Evolutionary conservation across 2,888 invertebrate genomes (phyloP), one percentile per base, ranked within the genome.

Genomic region (Dexiosoma caninum): DNA sequence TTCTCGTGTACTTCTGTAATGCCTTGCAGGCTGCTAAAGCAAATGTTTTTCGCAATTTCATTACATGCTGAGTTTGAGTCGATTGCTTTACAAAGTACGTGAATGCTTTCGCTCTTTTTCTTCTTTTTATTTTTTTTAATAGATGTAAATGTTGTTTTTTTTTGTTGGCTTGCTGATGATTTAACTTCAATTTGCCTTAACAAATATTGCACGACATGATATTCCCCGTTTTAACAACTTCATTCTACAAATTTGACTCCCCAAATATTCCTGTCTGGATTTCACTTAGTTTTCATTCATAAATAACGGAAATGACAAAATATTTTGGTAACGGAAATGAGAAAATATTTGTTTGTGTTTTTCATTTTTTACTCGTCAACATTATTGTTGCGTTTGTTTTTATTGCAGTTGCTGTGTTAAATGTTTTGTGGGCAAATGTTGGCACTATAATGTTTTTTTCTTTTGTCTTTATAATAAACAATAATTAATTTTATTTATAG

Each of bases 261-360:
- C 42, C 23, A n/a, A n/a, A 21, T 44, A 44, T 19, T 21, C 8
- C 32, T 23, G 66, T 42, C 32, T 75, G 40, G 16, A 10, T 46
- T 66, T 23, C 16, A 67, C 16, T 67, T 67, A 42, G 51, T 67
- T 72, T 66, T 30, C 32, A 53, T 71, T 51, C 37, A 78, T 53
- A 60, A 72, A 69, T 53, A 27, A 59, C 82, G 83, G 83, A 83
- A 83, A 82, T 83, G 82, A 76, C 78, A 82, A 87, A 87, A 88
- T 85, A 87, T 87, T 87, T 86, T 83, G 82, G 76, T 74, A 80
- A 78, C 84, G 84, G 84, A 84, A 84, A 84, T 84, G 84, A 83
- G 83, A 84, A 84, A 84, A 84, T 83, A 83, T 83, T 83, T 81
- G 71, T 53, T 76, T 69, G 12, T 60, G 10, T 32, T n/a, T 23